Evolutionary conservation across 2,113 vertebrate species (phyloP).

Genomic region (Ceyx melanurus): DNA sequence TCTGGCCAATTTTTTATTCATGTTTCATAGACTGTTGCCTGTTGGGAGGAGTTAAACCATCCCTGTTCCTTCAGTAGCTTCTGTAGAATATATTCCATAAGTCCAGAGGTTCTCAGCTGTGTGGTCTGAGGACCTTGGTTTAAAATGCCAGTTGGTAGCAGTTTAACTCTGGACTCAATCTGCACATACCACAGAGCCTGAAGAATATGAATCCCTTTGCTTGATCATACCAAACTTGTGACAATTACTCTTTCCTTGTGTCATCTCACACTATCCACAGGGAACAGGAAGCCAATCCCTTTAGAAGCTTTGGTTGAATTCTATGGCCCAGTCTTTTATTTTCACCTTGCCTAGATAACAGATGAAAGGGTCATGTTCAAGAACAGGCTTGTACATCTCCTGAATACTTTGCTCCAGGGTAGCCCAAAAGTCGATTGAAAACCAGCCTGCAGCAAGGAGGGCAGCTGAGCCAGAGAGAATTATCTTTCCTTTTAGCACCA

Average conservation of each 20-base stretch:
- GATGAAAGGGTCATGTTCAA: not conserved
- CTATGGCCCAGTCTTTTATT: not conserved
- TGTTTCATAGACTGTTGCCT: not conserved
- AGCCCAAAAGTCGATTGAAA: not conserved
- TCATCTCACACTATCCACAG: not conserved
- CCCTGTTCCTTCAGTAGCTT: not conserved
- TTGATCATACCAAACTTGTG: not conserved
- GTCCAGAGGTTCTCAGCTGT: not conserved
- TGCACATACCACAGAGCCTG: not conserved
- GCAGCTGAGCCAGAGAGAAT: not conserved
- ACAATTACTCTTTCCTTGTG: not conserved
- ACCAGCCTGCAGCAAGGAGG: not conserved
- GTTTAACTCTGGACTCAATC: not conserved
- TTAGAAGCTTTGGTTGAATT: not conserved
- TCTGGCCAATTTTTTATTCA: not conserved
- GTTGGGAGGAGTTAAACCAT: not conserved
- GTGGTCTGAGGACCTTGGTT: not conserved
- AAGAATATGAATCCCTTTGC: not conserved
- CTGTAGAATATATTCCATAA: not conserved
- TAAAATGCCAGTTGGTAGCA: not conserved
- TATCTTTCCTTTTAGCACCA: not conserved
- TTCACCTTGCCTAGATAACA: not conserved
- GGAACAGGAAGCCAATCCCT: not conserved
- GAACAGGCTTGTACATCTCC: not conserved
- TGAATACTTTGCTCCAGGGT: not conserved